Percentiles rank a stretch among this genome's conserved stretches.
Evolutionary conservation across 2,113 vertebrate genomes (phyloP).

Genomic region (Platycercus adscitus): DNA sequence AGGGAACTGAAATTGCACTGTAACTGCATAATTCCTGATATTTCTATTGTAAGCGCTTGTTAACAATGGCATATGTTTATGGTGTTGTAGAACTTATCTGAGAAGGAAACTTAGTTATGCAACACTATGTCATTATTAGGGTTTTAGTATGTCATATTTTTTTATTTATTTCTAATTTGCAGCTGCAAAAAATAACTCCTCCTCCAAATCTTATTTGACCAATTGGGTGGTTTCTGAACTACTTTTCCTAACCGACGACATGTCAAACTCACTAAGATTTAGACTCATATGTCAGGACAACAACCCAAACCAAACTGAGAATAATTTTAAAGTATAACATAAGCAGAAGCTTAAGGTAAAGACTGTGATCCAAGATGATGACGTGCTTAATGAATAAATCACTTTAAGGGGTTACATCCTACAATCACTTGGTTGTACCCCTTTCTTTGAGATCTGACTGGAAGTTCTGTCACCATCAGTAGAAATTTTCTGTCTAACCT

Average conservation of each 20-base stretch:
- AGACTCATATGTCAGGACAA: neutral
- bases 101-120: constrained; percentile 1
- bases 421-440: neutral
- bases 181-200: neutral
- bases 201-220: neutral
- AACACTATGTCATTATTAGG: neutral
- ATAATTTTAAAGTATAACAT: neutral
- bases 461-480: neutral
- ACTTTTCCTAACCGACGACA: neutral
- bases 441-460: neutral
- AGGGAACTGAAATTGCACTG: neutral
- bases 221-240: neutral
- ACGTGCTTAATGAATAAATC: neutral
- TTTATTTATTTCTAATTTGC: neutral
- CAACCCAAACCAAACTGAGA: neutral
- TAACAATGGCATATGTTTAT: neutral
- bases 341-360: neutral
- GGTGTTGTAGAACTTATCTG: constrained; percentile 6
- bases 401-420: neutral
- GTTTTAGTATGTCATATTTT: neutral
- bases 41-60: neutral
- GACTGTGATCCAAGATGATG: neutral
- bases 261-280: neutral
- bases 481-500: neutral
- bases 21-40: neutral